Evolutionary conservation across 2,113 vertebrate species (phyloP), one percentile per base, ranked within the genome.

Genomic region (Echinops telfairi): DNA sequence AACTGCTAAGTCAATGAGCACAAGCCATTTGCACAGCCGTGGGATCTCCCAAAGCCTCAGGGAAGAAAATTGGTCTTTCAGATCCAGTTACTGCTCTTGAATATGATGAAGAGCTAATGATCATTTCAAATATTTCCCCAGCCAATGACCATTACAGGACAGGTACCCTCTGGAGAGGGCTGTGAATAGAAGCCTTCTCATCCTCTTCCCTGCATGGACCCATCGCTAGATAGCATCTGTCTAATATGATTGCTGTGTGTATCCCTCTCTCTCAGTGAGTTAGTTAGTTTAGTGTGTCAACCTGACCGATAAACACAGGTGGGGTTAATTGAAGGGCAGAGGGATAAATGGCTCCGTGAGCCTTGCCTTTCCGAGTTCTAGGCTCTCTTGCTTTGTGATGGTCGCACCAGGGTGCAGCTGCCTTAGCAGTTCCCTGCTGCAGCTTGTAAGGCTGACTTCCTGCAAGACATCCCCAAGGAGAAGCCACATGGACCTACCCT

Each of bases 181-280:
- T 88, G 4, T 29, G 73, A 82, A 19, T 83, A 83, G 53, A 89
- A 60, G 40, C 64, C 64, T 38, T 68, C 2, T 36, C 60, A 12
- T 47, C 31, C 68, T 47, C 77, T 64, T 76, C 75, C 66, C 31
- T 38, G 70, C 40, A 17, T 8, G 85, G 57, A 22, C 62, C 47
- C 75, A 33, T 58, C 73, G 11, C 40, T 64, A 38, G 27, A 62
- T 73, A 76, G 40, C 68, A 40, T 82, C 76, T 71, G 82, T 53
- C 64, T 68, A 70, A 53, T 78, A n/a, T 53, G 62, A 84, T 43
- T 78, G 57, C 73, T 53, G 5, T 53, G 70, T 89, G 76, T 47
- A 2, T 83, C 66, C 89, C 83, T 91, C 80, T 89, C 68, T 91
- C 58, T 95, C 40, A n/a, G n/a, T n/a, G n/a, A n/a, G n/a, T n/a